These are phyloP conservation scores for Microdon myrmicae DNA, from an alignment of 2,888 invertebrate genomes.

Conservation along the genomic window DNA sequence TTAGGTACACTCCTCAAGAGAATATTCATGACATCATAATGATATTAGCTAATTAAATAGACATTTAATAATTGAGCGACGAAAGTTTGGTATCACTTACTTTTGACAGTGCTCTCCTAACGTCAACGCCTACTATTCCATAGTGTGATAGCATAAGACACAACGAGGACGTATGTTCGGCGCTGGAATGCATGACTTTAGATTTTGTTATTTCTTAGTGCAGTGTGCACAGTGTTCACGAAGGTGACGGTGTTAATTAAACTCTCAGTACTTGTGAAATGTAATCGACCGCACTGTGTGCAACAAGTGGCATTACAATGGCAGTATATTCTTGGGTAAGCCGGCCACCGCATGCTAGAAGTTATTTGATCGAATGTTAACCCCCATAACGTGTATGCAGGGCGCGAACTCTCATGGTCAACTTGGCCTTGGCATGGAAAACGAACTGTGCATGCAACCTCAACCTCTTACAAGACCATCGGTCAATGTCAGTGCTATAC, in stretches of 20 bases:
- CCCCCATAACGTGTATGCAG: constrained; percentile 66
- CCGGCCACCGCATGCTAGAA: constrained; percentile 5
- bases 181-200: no score
- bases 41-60: no score
- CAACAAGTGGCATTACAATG: constrained; percentile 56
- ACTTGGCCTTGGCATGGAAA: constrained; percentile 75
- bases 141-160: no score
- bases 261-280: constrained; percentile 2
- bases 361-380: constrained; percentile 40
- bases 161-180: no score
- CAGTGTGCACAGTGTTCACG: constrained; percentile 42
- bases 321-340: constrained; percentile 67
- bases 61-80: no score
- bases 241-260: constrained; percentile 31
- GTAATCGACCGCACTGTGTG: constrained; percentile 1
- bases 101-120: no score
- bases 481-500: constrained; percentile 68
- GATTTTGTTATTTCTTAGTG: no score
- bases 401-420: constrained; percentile 88
- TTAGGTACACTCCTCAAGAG: no score
- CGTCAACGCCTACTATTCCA: no score
- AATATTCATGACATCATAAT: no score
- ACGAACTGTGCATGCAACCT: constrained; percentile 75
- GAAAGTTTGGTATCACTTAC: no score
- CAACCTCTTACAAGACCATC: constrained; percentile 62